Base-by-base conservation (phyloP, 2,113 vertebrate species). In the Argyrosomus japonicus region DNA sequence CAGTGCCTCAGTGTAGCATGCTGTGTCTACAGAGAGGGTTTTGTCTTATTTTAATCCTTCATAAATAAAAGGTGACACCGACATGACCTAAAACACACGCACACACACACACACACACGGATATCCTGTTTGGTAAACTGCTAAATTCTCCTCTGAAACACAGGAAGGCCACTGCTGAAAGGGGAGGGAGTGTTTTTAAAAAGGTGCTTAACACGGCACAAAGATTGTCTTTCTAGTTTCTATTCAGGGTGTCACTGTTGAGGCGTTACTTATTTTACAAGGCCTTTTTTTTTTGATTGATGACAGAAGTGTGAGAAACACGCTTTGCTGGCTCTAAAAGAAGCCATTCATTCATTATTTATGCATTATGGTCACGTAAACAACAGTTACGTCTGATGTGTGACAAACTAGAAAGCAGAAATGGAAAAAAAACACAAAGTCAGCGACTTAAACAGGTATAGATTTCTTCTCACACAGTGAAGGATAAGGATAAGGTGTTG, bases 91-190 rank as follows among this genome's bases (percentile, higher is more conserved):
- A 47, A 53, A 71, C 47, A 68, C 48, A 27, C 45, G 14, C 47
- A 43, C 51, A 29, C 45, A n/a, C 45, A n/a, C 43, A 64, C 40
- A 27, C 60, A 75, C 36, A 64, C 72, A 86, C 50, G n/a, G 51
- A 91, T 65, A 90, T 92, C 93, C 93, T 93, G 93, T 91, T 91
- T 87, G 50, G 57, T 86, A 79, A 89, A 88, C 56, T 74, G 29
- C 68, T 84, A 40, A 47, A 82, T 60, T 75, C 76, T 81, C 45
- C 61, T 23, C 75, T 69, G 58, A 85, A 78, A 70, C 60, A 87
- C 84, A 91, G 88, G 90, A 89, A 91, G 77, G 74, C 62, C 15
- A 56, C 45, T 11, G 58, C 50, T 79, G 50, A 54, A 71, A 14
- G 17, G 45, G 14, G 53, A 23, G 60, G 82, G 56, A 12, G 69